These are phyloP conservation scores for Antitype chi DNA, from an alignment of 2,888 invertebrate species.

Conservation along the genomic window DNA sequence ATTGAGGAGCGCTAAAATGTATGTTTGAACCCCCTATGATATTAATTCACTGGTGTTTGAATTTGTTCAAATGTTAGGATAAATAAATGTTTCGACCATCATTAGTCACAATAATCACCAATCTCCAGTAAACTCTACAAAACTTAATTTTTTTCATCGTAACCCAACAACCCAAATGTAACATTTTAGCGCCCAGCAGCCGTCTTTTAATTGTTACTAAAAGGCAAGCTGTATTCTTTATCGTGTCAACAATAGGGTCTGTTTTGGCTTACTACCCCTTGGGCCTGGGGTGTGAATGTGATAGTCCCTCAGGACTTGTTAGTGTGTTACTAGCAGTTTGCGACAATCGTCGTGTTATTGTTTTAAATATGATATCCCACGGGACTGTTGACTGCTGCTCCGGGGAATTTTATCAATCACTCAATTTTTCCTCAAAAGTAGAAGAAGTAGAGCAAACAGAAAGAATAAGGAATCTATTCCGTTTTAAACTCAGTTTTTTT, in stretches of 20 bases:
- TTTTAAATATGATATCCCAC: constrained; percentile 76
- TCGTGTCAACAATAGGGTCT: constrained; percentile 32
- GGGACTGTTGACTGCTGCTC: constrained; percentile 59
- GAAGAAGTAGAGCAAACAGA: no score
- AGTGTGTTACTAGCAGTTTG: constrained; percentile 75
- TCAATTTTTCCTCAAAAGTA: constrained; percentile 2
- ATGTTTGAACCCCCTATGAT: neutral
- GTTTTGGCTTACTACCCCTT: constrained; percentile 22
- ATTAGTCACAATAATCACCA: neutral
- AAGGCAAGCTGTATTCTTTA: constrained; percentile 49
- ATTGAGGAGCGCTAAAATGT: constrained; percentile 70
- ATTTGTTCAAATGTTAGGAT: neutral
- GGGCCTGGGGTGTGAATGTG: constrained; percentile 32
- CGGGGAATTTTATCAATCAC: constrained; percentile 32
- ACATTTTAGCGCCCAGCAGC: constrained; percentile 61
- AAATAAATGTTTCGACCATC: neutral
- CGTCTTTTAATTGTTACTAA: constrained; percentile 46
- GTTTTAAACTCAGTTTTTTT: no score
- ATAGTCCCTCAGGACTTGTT: constrained; percentile 77
- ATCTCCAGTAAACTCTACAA: neutral
- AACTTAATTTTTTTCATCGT: neutral
- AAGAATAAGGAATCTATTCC: neutral
- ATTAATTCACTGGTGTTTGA: neutral
- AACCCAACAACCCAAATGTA: neutral
- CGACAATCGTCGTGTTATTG: constrained; percentile 78